Evolutionary conservation across 1,140 invertebrate species (phyloP), one percentile per base, ranked within the genome.

Genomic region (Asbolus verrucosus): DNA sequence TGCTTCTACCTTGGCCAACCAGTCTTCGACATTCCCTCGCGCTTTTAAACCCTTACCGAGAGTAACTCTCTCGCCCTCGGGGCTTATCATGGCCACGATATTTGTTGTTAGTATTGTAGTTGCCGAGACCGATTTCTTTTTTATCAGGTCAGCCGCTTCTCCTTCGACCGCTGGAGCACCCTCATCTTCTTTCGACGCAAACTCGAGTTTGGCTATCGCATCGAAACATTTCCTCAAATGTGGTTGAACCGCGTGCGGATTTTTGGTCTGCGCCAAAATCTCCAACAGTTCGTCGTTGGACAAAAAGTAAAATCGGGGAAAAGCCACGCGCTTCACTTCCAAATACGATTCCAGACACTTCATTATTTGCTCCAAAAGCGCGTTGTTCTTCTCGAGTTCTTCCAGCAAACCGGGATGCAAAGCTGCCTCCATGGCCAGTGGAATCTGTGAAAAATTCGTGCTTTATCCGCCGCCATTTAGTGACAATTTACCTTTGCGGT

Each of bases 251-350:
- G 93, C 93, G 71, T 92, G 89, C 0, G 94, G 92, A 81, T 95
- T 93, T 69, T 91, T 85, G 0, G 92, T 94, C 84, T 95, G 93
- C 31, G 94, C 93, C 43, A 98, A 84, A 76, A 97, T 96, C 83
- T 97, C 95, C 21, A 98, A 83, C 11, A 98, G 83, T 78, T 97
- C 95, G 74, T 96, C 94, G 81, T 98, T 97, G 0, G 95, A 97
- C 15, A 98, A 83, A 81, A 98, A 98, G 83, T 97, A 98, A 82
- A 98, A 86, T 73, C 95, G 83, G 15, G 95, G 94, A 82, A 97
- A 98, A 4, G 92, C 92, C 1, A 96, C 88, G 41, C 95, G 85
- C 80, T 97, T 97, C 11, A 93, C 94, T 82, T 97, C 91, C 43
- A 94, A 79, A 78, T 93, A 94, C 0, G 90, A 90, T 78, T 92